phyloP scores from a whole-genome alignment of 2,797 vertebrate genomes.

The Choloepus didactylus region DNA sequence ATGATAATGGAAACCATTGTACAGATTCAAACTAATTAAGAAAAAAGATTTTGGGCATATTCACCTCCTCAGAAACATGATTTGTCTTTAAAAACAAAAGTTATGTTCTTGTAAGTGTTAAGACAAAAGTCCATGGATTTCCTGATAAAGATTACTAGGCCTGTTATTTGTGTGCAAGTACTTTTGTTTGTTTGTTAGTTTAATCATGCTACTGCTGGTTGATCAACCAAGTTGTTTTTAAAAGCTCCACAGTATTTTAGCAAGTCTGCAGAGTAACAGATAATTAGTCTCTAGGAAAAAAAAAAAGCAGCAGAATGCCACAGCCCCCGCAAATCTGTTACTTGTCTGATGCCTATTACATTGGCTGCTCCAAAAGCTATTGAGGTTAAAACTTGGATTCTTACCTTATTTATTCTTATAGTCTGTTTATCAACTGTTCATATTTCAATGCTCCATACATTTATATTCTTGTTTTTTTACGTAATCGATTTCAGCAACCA shows the following conservation, averaged over 20 bases:
- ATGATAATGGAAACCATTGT: conserved; percentile 25
- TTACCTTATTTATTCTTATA: conserved; percentile 61
- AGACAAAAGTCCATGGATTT: neutral
- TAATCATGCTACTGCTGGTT: conserved; percentile 36
- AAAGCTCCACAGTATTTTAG: conserved; percentile 76
- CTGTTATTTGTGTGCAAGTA: neutral
- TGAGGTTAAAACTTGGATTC: conserved; percentile 80
- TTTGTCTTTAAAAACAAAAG: conserved; percentile 58
- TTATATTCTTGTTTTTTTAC: conserved; percentile 21
- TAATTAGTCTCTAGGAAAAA: conserved; percentile 77
- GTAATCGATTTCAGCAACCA: conserved; percentile 20
- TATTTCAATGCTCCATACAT: neutral
- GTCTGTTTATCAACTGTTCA: neutral
- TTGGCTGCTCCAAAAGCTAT: conserved; percentile 74
- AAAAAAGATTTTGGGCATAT: neutral
- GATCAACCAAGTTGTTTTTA: conserved; percentile 76
- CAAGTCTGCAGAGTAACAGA: conserved; percentile 81
- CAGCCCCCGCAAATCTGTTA: conserved; percentile 82
- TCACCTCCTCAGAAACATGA: neutral
- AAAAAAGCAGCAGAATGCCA: conserved; percentile 74
- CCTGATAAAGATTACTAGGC: neutral
- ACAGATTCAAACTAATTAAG: conserved; percentile 1
- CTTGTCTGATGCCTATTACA: conserved; percentile 80
- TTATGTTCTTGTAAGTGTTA: neutral
- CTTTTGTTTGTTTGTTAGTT: conserved; percentile 47